These are phyloP conservation scores for Chelidonichthys spinosus DNA, from an alignment of 2,797 vertebrate species.

Conservation along the genomic window DNA sequence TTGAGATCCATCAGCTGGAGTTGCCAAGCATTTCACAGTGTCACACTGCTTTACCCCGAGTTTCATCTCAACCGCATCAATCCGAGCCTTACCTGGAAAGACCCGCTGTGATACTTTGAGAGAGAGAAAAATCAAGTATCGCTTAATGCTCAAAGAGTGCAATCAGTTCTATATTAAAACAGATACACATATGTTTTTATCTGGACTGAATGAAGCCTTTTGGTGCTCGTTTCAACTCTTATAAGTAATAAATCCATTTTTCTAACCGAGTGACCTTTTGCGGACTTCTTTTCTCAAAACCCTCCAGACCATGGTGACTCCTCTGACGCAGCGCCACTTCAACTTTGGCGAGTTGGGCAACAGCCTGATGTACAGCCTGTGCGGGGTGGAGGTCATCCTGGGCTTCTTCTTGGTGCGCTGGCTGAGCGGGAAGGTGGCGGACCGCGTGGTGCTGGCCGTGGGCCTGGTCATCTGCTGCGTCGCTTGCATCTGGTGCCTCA, in stretches of 20 bases:
- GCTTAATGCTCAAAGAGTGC: conserved; percentile 13
- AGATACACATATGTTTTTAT: conserved; percentile 35
- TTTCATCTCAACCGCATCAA: conserved; percentile 41
- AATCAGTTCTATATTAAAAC: conserved; percentile 48
- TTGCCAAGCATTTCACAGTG: conserved; percentile 62
- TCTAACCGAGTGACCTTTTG: conserved; percentile 29
- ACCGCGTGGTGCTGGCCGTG: conserved; percentile 83
- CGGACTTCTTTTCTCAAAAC: conserved; percentile 28
- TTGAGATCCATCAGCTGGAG: conserved; percentile 62
- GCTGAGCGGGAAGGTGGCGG: conserved; percentile 85
- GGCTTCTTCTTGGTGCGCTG: conserved; percentile 89
- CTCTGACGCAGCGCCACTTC: conserved; percentile 88
- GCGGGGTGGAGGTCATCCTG: conserved; percentile 90
- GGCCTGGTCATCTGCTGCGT: conserved; percentile 86
- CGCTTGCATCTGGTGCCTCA: conserved; percentile 89
- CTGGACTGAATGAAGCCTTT: conserved; percentile 22
- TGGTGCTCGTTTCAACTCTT: conserved; percentile 22
- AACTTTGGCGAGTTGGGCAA: conserved; percentile 88
- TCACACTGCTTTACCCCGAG: conserved; percentile 50
- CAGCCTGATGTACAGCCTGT: conserved; percentile 90
- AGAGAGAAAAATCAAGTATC: conserved; percentile 22
- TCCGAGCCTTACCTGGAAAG: conserved; percentile 35
- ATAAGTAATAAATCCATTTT: conserved; percentile 30
- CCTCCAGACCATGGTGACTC: conserved; percentile 89
- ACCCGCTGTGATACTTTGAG: conserved; percentile 11